A percentile compares a stretch with the other conserved stretches of the same genome.
These are phyloP conservation scores for Nymphalis polychloros DNA, from an alignment of 2,888 invertebrate species.

Conservation along the genomic window DNA sequence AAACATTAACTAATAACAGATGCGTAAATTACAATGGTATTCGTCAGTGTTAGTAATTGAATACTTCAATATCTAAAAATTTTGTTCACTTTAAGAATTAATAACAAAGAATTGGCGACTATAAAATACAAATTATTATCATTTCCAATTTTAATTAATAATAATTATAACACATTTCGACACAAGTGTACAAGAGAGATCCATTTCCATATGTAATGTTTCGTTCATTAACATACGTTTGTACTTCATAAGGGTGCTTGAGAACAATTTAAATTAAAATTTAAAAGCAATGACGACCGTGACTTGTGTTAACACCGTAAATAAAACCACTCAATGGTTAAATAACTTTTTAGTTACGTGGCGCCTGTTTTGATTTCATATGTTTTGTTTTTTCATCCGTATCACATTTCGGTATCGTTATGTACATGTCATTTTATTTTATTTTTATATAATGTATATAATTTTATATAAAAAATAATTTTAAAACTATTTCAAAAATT, in stretches of 20 bases:
- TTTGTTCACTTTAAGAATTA: too few species aligned
- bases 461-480: too few species aligned
- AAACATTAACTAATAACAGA: too few species aligned
- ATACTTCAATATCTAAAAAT: too few species aligned
- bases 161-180: not conserved
- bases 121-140: too few species aligned
- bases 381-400: not conserved
- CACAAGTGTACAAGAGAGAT: conserved; percentile 26
- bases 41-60: too few species aligned
- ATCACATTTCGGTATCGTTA: not conserved
- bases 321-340: conserved; percentile 25
- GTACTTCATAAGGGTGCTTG: conserved; percentile 33
- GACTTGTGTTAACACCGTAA: conserved; percentile 33
- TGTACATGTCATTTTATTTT: not conserved
- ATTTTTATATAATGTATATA: not conserved
- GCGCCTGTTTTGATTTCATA: not conserved
- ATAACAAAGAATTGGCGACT: too few species aligned
- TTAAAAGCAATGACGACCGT: conserved; percentile 31
- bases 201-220: conserved; percentile 34
- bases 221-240: conserved; percentile 31
- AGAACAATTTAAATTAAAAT: conserved; percentile 37
- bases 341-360: conserved; percentile 25
- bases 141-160: too few species aligned
- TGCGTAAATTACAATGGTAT: too few species aligned
- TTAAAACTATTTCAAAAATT: too few species aligned